Evolutionary conservation across 2,797 vertebrate species (phyloP).

Genomic region (Pogonophryne albipinna): DNA sequence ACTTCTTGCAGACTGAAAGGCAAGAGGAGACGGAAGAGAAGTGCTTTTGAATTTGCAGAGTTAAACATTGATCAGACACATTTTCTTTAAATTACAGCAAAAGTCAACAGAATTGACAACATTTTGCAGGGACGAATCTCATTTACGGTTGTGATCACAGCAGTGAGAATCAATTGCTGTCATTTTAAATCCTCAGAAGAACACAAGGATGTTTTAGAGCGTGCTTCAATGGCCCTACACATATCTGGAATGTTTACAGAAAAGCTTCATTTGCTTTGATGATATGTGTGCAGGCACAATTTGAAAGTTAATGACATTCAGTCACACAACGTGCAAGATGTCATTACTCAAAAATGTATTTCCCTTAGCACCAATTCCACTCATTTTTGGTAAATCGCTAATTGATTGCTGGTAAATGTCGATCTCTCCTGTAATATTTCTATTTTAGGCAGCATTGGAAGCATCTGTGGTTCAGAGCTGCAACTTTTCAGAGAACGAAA

Average conservation of each 20-base stretch:
- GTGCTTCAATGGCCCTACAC: neutral
- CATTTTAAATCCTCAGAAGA: slow-evolving; percentile 44
- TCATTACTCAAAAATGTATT: slow-evolving; percentile 28
- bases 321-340: slow-evolving; percentile 2
- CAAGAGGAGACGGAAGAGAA: slow-evolving; percentile 13
- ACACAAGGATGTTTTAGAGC: slow-evolving; percentile 17
- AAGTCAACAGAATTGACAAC: slow-evolving; percentile 54
- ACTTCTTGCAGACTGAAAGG: slow-evolving; percentile 16
- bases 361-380: neutral
- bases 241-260: slow-evolving; percentile 49
- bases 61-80: slow-evolving; percentile 52
- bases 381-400: slow-evolving; percentile 15
- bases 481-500: slow-evolving; percentile 11
- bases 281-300: slow-evolving; percentile 18
- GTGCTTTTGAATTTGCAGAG: slow-evolving; percentile 30
- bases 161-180: slow-evolving; percentile 40
- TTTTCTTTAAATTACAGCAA: slow-evolving; percentile 46
- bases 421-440: slow-evolving; percentile 6
- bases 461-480: neutral
- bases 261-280: slow-evolving; percentile 45
- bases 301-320: slow-evolving; percentile 41
- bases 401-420: slow-evolving; percentile 36
- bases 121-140: slow-evolving; percentile 32
- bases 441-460: neutral
- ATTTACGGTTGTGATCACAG: slow-evolving; percentile 44